Evolutionary conservation across 2,888 invertebrate genomes (phyloP).

Genomic region (Tetragonisca angustula): DNA sequence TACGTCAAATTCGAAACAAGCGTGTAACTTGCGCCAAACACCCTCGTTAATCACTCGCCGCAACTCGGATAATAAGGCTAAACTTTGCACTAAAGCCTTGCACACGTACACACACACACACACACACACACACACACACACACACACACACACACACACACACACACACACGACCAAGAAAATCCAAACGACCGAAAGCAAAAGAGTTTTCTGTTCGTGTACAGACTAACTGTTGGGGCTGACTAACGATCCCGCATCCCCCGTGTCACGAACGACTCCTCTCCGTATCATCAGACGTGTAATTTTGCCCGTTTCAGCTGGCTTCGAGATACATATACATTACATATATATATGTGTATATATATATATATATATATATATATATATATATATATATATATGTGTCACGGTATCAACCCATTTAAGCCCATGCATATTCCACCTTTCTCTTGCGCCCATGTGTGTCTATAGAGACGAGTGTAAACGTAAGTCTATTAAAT

Average conservation of each 20-base stretch:
- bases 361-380: too few species aligned
- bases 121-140: too few species aligned
- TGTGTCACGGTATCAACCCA: constrained; percentile 7
- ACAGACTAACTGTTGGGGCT: not conserved
- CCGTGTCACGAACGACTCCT: not conserved
- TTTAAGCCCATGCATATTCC: constrained; percentile 33
- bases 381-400: not conserved
- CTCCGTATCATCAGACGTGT: not conserved
- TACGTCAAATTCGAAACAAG: not conserved
- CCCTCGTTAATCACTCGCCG: not conserved
- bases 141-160: too few species aligned
- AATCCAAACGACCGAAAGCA: constrained; percentile 3
- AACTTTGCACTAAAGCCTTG: not conserved
- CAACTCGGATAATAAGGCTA: not conserved
- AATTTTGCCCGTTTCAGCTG: constrained; percentile 22
- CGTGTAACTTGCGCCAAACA: not conserved
- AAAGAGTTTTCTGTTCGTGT: not conserved
- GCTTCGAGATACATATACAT: not conserved
- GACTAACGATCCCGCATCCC: not conserved
- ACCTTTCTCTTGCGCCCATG: not conserved
- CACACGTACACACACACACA: too few species aligned
- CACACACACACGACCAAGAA: not conserved
- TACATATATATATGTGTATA: not conserved
- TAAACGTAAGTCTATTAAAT: constrained; percentile 68
- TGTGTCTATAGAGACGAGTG: not conserved